Evolutionary conservation across 2,113 vertebrate species (phyloP).

Genomic region (Phylloscopus trochilus): DNA sequence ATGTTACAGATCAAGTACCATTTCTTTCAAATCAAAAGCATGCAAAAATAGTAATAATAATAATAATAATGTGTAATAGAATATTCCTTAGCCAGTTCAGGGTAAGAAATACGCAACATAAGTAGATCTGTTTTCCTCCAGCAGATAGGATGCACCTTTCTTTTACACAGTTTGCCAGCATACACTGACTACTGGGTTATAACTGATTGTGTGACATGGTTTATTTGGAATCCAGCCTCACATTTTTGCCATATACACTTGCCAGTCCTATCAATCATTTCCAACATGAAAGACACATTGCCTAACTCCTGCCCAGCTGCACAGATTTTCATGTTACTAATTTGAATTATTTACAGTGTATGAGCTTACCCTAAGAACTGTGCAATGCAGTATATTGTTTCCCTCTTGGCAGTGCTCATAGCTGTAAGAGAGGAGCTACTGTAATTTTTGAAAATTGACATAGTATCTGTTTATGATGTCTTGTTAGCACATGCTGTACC

Average conservation of each 20-base stretch:
- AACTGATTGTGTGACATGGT: not conserved
- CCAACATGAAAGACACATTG: conserved; percentile 48
- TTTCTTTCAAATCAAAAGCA: conserved; percentile 1
- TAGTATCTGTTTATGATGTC: conserved; percentile 1
- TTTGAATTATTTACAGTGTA: conserved; percentile 27
- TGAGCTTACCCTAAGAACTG: not conserved
- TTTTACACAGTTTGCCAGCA: conserved; percentile 18
- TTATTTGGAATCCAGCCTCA: conserved; percentile 40
- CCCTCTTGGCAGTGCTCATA: not conserved
- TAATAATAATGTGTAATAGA: not conserved
- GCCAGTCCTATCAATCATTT: conserved; percentile 26
- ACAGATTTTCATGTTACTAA: not conserved
- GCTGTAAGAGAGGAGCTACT: not conserved
- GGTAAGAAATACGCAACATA: not conserved
- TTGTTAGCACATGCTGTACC: not conserved
- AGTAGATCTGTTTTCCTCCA: not conserved
- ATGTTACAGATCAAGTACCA: not conserved
- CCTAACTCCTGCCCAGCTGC: conserved; percentile 28
- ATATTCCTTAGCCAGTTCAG: not conserved
- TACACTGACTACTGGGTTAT: not conserved
- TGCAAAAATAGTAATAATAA: not conserved
- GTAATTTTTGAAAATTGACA: conserved; percentile 19
- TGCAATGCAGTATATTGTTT: not conserved
- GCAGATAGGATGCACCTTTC: not conserved
- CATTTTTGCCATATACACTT: conserved; percentile 26